Conservation (phyloP, 2,888 invertebrate genomes). For the Lasioglossum pauxillum region DNA sequence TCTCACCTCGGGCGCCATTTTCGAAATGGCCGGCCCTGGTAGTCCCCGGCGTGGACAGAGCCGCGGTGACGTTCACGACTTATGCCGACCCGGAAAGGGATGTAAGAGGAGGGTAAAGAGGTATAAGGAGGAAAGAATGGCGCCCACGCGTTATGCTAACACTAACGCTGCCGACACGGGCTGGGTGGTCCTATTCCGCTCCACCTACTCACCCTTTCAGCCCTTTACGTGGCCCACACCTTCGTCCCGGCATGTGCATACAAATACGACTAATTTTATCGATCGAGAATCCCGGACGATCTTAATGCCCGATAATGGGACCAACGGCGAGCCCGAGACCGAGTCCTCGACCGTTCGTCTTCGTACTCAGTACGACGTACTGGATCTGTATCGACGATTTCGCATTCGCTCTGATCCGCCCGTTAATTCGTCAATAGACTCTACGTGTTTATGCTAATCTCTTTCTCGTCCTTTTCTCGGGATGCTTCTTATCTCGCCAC, state of each 20-base stretch:
- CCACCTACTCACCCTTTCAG: slow-evolving; percentile 82
- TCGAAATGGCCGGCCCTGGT: slow-evolving; percentile 60
- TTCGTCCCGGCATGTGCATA: slow-evolving; percentile 68
- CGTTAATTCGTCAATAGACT: not conserved
- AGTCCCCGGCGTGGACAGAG: slow-evolving; percentile 54
- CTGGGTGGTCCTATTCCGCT: slow-evolving; percentile 83
- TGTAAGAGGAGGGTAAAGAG: slow-evolving; percentile 71
- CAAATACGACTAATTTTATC: slow-evolving; percentile 71
- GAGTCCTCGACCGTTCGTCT: not conserved
- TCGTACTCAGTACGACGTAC: not conserved
- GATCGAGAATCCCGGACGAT: slow-evolving; percentile 61
- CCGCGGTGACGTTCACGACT: slow-evolving; percentile 63
- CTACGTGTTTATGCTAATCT: not conserved
- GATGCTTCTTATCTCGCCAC: not conserved
- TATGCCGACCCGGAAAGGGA: slow-evolving; percentile 67
- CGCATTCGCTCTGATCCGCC: not conserved
- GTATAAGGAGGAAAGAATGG: slow-evolving; percentile 80
- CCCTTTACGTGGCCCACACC: slow-evolving; percentile 74
- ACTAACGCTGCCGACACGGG: slow-evolving; percentile 82
- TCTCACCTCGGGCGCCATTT: slow-evolving; percentile 60
- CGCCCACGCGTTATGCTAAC: slow-evolving; percentile 84
- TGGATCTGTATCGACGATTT: not conserved
- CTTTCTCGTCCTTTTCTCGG: not conserved
- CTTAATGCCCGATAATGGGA: slow-evolving; percentile 66
- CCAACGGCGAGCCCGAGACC: not conserved